These are phyloP conservation scores for Nycticebus coucang DNA, from an alignment of 2,113 vertebrate species.

Conservation along the genomic window DNA sequence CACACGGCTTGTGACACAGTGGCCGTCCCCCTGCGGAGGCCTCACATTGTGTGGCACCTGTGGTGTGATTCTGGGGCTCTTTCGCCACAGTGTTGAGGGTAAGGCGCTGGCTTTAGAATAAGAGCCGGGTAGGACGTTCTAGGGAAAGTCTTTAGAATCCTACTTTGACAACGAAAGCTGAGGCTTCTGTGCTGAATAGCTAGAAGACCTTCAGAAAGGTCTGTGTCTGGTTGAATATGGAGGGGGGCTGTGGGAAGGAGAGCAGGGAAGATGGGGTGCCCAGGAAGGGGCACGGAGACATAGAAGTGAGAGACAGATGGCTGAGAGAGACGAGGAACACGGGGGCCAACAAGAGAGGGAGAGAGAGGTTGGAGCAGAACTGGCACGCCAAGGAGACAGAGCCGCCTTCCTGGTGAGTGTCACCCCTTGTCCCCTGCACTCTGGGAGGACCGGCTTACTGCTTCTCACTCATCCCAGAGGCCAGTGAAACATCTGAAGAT, in stretches of 20 bases:
- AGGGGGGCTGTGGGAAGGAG: neutral
- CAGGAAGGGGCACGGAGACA: neutral
- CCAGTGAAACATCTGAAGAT: neutral
- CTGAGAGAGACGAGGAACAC: too few relatives aligned
- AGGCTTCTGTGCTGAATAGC: neutral
- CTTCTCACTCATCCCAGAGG: neutral
- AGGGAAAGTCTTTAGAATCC: neutral
- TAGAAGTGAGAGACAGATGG: neutral
- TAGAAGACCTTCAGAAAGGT: too few relatives aligned
- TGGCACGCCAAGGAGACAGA: neutral
- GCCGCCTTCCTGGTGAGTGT: neutral
- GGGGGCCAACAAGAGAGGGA: neutral
- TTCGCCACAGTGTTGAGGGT: neutral
- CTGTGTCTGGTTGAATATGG: neutral
- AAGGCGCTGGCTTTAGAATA: neutral
- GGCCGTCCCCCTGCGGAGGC: neutral
- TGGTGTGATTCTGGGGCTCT: neutral
- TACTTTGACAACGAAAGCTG: neutral
- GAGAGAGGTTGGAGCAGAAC: neutral
- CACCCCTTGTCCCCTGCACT: neutral
- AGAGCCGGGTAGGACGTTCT: neutral
- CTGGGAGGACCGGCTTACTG: neutral
- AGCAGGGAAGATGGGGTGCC: neutral
- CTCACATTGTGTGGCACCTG: rapidly evolving
- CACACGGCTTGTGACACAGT: neutral